phyloP scores from a whole-genome alignment of 30 jellyfish, hydroid and myxozoan genomes.

The Catostylus mosaicus region DNA sequence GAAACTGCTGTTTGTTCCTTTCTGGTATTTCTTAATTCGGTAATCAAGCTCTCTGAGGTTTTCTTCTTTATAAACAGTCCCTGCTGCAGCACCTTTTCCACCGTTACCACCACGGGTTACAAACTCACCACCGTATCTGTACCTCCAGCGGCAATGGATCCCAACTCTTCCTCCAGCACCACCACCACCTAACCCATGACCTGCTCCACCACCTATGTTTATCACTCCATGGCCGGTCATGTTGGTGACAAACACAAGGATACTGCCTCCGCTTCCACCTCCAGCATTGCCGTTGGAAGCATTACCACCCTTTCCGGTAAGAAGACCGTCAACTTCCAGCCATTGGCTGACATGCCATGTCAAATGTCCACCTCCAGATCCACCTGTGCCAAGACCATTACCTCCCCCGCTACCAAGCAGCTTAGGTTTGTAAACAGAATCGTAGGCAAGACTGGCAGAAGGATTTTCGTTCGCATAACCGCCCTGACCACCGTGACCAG shows the following conservation, averaged over 20 bases:
- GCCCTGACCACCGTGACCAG: constrained; percentile 78
- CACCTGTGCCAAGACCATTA: constrained; percentile 55
- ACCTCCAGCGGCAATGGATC: constrained; percentile 64
- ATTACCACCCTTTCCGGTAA: constrained; percentile 64
- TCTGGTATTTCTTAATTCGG: constrained; percentile 49
- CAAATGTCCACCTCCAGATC: constrained; percentile 67
- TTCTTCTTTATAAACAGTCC: constrained; percentile 69
- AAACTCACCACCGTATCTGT: constrained; percentile 49
- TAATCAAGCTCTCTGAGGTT: constrained; percentile 54
- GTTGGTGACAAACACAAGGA: constrained; percentile 40
- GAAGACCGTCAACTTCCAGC: constrained; percentile 56
- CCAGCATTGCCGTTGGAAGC: constrained; percentile 66
- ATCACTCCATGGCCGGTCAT: constrained; percentile 73
- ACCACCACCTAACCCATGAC: constrained; percentile 50
- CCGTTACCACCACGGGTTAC: constrained; percentile 64
- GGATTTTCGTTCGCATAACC: constrained; percentile 33
- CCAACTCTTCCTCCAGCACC: constrained; percentile 77
- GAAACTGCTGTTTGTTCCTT: constrained; percentile 46
- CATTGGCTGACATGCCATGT: constrained; percentile 63
- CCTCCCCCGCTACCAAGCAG: constrained; percentile 74
- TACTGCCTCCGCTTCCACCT: constrained; percentile 73
- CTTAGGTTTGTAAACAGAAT: constrained; percentile 58
- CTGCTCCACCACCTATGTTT: constrained; percentile 64
- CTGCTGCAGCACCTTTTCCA: constrained; percentile 64
- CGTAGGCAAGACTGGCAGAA: constrained; percentile 39